Conservation (phyloP, 1,140 invertebrate species). For the Zaprionus africanus region DNA sequence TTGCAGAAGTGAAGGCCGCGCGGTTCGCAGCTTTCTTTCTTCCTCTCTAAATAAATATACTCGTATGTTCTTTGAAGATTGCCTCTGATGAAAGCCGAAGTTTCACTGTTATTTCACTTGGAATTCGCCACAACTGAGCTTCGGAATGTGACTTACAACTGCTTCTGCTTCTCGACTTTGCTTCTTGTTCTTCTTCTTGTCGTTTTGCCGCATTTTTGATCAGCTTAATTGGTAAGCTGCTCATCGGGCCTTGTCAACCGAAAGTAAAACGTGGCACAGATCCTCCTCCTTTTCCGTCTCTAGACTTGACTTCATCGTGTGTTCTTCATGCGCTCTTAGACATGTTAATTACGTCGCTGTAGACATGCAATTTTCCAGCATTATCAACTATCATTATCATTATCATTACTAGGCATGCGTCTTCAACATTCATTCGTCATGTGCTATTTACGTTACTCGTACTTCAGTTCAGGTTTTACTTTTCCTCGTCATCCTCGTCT, state of each 20-base stretch:
- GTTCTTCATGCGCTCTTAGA: constrained; percentile 64
- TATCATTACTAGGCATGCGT: constrained; percentile 65
- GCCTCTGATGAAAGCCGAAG: constrained; percentile 47
- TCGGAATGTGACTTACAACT: constrained; percentile 10
- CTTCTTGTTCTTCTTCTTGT: constrained; percentile 14
- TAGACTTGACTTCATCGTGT: no score
- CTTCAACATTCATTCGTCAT: constrained; percentile 63
- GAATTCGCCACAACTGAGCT: constrained; percentile 32
- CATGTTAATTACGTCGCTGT: constrained; percentile 70
- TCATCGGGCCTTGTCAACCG: constrained; percentile 34
- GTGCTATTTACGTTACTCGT: constrained; percentile 66
- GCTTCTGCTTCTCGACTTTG: neutral
- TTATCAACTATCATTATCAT: constrained; percentile 60
- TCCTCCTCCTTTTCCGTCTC: constrained; percentile 31
- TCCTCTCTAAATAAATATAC: neutral
- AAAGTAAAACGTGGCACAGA: constrained; percentile 73
- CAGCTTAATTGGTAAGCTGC: constrained; percentile 63
- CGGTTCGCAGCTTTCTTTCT: neutral
- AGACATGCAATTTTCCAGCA: constrained; percentile 64
- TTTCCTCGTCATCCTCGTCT: constrained; percentile 49
- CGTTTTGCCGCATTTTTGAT: constrained; percentile 65
- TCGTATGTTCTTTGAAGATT: constrained; percentile 12
- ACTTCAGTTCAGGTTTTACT: constrained; percentile 57
- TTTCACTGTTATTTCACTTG: constrained; percentile 47
- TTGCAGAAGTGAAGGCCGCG: constrained; percentile 40